A percentile compares a stretch with the other conserved stretches of the same genome.
phyloP scores from a whole-genome alignment of 2,797 vertebrate species.

The Synanceia verrucosa region DNA sequence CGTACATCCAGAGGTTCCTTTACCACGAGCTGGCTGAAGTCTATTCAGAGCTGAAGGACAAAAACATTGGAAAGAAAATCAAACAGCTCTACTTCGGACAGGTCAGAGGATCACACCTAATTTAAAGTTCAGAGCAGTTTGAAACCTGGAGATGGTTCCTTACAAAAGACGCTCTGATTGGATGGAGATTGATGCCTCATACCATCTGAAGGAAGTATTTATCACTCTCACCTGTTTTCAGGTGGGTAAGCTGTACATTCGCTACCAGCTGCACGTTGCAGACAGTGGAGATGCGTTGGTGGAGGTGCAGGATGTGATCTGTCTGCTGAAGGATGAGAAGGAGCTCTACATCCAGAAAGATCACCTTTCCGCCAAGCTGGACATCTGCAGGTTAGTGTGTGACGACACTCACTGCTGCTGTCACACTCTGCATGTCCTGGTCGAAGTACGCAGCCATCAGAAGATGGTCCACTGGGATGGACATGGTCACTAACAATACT shows the following conservation, averaged over 20 bases:
- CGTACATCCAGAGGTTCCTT: constrained; percentile 84
- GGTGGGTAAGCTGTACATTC: constrained; percentile 84
- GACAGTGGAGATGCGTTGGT: constrained; percentile 36
- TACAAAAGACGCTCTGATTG: neutral
- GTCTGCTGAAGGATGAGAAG: constrained; percentile 81
- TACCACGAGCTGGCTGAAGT: constrained; percentile 69
- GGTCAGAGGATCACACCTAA: constrained; percentile 56
- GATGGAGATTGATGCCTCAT: neutral
- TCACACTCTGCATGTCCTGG: neutral
- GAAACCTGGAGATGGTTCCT: neutral
- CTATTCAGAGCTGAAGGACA: constrained; percentile 72
- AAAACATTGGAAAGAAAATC: constrained; percentile 71
- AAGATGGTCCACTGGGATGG: too few species aligned
- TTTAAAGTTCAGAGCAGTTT: neutral
- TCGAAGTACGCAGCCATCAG: too few species aligned
- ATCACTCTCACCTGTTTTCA: constrained; percentile 32
- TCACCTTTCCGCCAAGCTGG: constrained; percentile 72
- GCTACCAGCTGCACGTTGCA: constrained; percentile 74
- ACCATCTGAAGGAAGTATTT: neutral
- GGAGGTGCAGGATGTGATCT: constrained; percentile 79
- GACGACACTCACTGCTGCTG: neutral
- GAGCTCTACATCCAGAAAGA: constrained; percentile 85
- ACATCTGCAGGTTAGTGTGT: constrained; percentile 82
- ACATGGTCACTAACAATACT: too few species aligned
- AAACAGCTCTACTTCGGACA: constrained; percentile 74